These are phyloP conservation scores for Rotaria macrura DNA, from an alignment of 2,888 invertebrate genomes.

Conservation along the genomic window DNA sequence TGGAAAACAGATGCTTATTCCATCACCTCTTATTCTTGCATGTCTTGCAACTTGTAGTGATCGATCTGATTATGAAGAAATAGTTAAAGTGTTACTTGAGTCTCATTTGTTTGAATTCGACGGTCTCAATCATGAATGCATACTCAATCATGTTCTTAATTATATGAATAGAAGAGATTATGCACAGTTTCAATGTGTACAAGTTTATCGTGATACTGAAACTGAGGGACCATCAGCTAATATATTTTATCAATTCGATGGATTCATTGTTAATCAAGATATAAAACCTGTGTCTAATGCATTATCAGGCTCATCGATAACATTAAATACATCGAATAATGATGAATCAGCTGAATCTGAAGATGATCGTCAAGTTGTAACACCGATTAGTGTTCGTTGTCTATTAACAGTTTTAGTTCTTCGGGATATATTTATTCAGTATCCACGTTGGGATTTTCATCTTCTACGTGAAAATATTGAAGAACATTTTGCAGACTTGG, in stretches of 20 bases:
- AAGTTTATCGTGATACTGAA: neutral
- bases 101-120: neutral
- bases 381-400: neutral
- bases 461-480: conserved; percentile 20
- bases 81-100: neutral
- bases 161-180: neutral
- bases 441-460: conserved; percentile 20
- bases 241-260: conserved; percentile 9
- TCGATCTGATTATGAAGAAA: neutral
- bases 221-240: neutral
- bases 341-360: neutral
- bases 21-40: neutral
- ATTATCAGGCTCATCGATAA: neutral
- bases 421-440: neutral
- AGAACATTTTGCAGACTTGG: neutral
- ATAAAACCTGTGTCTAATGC: neutral
- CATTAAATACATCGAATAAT: neutral
- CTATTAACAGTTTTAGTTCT: neutral
- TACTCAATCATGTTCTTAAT: neutral
- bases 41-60: neutral
- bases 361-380: neutral
- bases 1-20: neutral
- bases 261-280: conserved; percentile 16
- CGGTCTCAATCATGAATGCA: neutral
- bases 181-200: neutral